These are phyloP conservation scores for Eremophila alpestris DNA, from an alignment of 2,797 vertebrate genomes.

Conservation along the genomic window DNA sequence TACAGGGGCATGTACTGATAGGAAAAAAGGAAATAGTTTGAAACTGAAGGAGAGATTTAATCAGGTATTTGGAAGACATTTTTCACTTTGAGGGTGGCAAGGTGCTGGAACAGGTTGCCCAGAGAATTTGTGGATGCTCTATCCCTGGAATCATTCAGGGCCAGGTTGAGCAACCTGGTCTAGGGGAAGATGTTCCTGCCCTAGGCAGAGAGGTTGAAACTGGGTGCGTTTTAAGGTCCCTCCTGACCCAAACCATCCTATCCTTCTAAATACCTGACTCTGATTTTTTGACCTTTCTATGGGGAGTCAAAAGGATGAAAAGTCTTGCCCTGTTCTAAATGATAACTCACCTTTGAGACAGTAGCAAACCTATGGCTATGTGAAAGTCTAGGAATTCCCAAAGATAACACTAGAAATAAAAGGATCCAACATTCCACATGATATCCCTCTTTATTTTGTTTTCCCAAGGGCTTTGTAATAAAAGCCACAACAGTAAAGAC, in stretches of 20 bases:
- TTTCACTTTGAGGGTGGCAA: not conserved
- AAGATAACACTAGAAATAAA: not conserved
- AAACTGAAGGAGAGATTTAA: not conserved
- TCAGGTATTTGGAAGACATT: not conserved
- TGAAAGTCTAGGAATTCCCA: not conserved
- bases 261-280: not conserved
- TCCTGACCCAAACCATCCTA: not conserved
- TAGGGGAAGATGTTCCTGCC: not conserved
- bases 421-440: not conserved
- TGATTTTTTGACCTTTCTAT: not conserved
- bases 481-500: not conserved
- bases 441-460: not conserved
- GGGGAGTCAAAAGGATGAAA: not conserved
- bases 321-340: not conserved
- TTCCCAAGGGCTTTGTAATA: not conserved
- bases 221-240: not conserved
- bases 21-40: not conserved
- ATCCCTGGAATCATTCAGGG: not conserved
- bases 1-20: too few species aligned
- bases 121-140: not conserved
- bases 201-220: rapidly evolving
- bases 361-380: not conserved
- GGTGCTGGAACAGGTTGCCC: not conserved
- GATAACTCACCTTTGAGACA: not conserved
- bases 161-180: not conserved